phyloP scores from a whole-genome alignment of 92 coral and sea anemone species.

The Blastomussa wellsi region DNA sequence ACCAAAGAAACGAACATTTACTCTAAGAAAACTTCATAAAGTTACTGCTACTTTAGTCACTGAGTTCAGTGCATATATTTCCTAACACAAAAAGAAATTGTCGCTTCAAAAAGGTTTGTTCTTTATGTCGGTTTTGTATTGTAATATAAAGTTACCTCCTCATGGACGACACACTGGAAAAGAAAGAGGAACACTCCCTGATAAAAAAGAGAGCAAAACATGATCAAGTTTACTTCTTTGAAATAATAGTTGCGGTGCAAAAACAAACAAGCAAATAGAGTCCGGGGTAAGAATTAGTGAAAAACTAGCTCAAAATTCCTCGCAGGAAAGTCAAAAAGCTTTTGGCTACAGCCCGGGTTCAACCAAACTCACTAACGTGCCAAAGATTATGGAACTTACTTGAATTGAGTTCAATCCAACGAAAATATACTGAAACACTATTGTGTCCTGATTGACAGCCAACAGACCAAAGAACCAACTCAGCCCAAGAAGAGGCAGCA shows the following conservation, averaged over 20 bases:
- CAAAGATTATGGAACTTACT: not conserved
- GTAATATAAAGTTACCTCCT: slow-evolving; percentile 14
- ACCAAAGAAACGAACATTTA: not conserved
- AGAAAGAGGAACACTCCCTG: slow-evolving; percentile 35
- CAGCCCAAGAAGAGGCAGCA: slow-evolving; percentile 26
- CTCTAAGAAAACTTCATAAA: not conserved
- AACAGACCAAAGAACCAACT: slow-evolving; percentile 34
- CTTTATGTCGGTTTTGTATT: not conserved
- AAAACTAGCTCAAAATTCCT: no score
- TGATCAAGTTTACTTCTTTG: no score
- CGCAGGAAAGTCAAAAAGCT: no score
- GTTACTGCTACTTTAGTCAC: not conserved
- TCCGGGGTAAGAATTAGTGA: not conserved
- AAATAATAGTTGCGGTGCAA: not conserved
- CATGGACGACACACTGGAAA: slow-evolving; percentile 9
- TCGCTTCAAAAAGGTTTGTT: no score
- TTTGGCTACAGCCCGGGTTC: not conserved
- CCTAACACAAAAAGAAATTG: no score
- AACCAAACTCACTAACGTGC: not conserved
- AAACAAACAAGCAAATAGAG: not conserved
- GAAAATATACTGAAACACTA: slow-evolving; percentile 30
- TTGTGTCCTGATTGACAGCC: slow-evolving; percentile 16
- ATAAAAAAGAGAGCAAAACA: not conserved
- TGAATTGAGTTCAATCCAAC: slow-evolving; percentile 39
- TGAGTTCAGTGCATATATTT: not conserved